These are phyloP conservation scores for Mythimna vitellina DNA, from an alignment of 2,888 invertebrate genomes.

Conservation along the genomic window DNA sequence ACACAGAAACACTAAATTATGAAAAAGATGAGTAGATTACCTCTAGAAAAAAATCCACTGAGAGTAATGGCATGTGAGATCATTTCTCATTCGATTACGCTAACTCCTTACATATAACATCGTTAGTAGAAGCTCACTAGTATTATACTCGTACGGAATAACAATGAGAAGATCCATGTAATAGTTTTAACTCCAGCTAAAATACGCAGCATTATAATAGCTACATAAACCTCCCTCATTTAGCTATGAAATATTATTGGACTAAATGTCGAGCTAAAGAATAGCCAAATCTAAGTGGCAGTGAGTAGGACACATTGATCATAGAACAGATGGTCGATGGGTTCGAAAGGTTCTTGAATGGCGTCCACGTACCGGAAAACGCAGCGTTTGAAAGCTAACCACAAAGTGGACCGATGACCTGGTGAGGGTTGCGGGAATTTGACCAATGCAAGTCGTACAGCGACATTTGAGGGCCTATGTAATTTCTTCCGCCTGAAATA, in stretches of 20 bases:
- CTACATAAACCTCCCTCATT: background rate
- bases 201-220: conserved; percentile 8
- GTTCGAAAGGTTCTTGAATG: too few species aligned
- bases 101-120: conserved; percentile 25
- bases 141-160: conserved; percentile 41
- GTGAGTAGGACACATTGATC: too few species aligned
- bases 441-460: too few species aligned
- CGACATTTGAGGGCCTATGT: too few species aligned
- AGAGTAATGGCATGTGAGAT: conserved; percentile 29
- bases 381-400: too few species aligned
- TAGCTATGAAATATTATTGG: background rate
- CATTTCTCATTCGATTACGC: conserved; percentile 29
- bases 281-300: too few species aligned
- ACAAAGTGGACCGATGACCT: too few species aligned
- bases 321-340: too few species aligned
- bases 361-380: too few species aligned
- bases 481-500: too few species aligned
- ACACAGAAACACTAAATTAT: conserved; percentile 2
- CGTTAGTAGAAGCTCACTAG: conserved; percentile 29
- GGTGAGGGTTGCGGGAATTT: too few species aligned
- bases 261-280: background rate
- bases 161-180: conserved; percentile 37
- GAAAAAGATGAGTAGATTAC: background rate
- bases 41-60: conserved; percentile 18
- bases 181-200: conserved; percentile 17